phyloP scores from a whole-genome alignment of 2,113 vertebrate species.

The Galemys pyrenaicus region DNA sequence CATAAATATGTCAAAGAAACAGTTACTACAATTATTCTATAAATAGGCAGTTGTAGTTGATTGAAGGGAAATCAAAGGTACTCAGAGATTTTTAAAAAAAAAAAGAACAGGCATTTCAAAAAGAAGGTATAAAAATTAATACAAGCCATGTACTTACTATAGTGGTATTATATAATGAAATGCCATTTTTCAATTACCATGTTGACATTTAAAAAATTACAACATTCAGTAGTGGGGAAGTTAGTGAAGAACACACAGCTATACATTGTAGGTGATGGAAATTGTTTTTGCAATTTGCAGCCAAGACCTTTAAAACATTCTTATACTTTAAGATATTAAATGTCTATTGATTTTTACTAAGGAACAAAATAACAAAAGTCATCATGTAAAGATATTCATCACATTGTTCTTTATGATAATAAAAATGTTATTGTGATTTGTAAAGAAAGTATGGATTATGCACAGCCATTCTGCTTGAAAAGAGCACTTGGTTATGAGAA shows the following conservation, averaged over 20 bases:
- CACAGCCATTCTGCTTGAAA: neutral
- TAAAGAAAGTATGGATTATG: neutral
- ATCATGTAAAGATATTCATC: neutral
- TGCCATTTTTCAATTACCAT: neutral
- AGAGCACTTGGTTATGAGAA: neutral
- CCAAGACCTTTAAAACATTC: neutral
- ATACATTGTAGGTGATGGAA: neutral
- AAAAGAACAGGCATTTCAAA: conserved; percentile 1
- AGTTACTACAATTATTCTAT: neutral
- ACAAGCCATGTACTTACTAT: neutral
- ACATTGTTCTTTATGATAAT: neutral
- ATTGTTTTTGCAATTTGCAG: neutral
- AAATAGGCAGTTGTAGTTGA: conserved; percentile 16
- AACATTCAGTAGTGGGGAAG: neutral
- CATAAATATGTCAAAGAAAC: neutral
- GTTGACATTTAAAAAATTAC: neutral
- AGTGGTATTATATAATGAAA: neutral
- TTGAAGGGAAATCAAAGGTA: conserved; percentile 6
- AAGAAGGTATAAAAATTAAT: neutral
- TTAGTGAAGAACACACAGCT: neutral
- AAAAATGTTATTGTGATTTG: neutral
- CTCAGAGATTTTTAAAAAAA: neutral
- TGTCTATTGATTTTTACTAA: neutral
- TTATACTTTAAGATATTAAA: neutral
- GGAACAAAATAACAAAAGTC: neutral